Evolutionary conservation across 1,140 invertebrate species (phyloP).

Genomic region (Anastrepha ludens): DNA sequence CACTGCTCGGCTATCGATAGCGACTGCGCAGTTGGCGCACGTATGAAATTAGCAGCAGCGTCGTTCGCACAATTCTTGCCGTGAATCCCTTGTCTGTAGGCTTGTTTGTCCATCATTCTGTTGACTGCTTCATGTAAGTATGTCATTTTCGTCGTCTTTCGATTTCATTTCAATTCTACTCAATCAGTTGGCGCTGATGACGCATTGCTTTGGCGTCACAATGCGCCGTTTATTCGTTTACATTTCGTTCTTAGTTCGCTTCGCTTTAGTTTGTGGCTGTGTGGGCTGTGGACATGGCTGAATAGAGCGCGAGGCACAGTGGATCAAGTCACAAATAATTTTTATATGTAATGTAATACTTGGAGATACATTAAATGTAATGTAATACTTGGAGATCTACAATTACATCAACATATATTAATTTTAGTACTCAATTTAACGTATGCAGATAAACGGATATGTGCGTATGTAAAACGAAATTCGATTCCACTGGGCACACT

Average conservation of each 20-base stretch:
- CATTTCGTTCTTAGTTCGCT: slow-evolving; percentile 1
- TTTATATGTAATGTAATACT: no score
- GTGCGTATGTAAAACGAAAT: no score
- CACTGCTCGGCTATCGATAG: neutral
- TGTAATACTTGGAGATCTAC: no score
- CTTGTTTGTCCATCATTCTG: neutral
- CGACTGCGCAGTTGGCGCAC: neutral
- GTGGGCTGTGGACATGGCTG: neutral
- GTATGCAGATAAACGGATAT: no score
- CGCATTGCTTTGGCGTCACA: slow-evolving; percentile 4
- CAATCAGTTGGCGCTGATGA: slow-evolving; percentile 26
- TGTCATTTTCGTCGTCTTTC: slow-evolving; percentile 39
- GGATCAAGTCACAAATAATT: neutral
- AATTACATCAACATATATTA: no score
- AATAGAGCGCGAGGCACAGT: neutral
- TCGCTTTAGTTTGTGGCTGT: neutral
- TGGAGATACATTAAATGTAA: no score
- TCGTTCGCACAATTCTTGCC: neutral
- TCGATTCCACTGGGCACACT: no score
- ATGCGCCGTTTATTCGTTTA: neutral
- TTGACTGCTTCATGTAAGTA: neutral
- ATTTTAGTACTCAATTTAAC: no score
- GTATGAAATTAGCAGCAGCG: neutral
- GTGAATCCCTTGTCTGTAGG: neutral
- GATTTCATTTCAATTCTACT: slow-evolving; percentile 42